phyloP scores from a whole-genome alignment of 2,888 invertebrate genomes.

The Schrankia costaestrigalis region DNA sequence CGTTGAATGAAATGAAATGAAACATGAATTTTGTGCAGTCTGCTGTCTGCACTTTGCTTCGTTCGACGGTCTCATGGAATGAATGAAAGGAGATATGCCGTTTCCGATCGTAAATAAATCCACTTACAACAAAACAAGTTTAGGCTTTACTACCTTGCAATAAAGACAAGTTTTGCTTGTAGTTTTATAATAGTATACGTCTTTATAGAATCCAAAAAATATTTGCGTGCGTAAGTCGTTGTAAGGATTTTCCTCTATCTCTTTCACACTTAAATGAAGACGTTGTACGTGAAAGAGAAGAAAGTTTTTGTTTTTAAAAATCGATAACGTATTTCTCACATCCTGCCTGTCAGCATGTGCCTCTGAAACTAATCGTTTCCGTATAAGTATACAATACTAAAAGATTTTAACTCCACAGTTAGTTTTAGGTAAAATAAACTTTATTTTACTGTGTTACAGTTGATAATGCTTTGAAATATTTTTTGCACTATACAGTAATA shows the following conservation, averaged over 20 bases:
- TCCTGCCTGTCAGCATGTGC: constrained; percentile 75
- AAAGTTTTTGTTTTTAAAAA: constrained; percentile 56
- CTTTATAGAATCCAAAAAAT: too few species aligned
- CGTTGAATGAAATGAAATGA: too few species aligned
- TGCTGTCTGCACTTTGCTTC: too few species aligned
- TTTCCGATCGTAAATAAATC: too few species aligned
- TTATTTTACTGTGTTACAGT: constrained; percentile 4
- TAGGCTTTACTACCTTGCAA: fast-evolving
- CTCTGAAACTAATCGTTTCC: constrained; percentile 77
- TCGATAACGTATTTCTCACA: constrained; percentile 71
- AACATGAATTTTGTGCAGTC: too few species aligned
- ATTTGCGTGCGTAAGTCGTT: too few species aligned
- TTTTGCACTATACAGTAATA: constrained; percentile 23
- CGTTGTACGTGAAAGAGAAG: constrained; percentile 28
- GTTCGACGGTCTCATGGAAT: constrained; percentile 21
- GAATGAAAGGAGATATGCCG: constrained; percentile 46
- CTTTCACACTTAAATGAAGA: constrained; percentile 22
- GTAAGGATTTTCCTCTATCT: constrained; percentile 19
- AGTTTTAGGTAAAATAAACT: constrained; percentile 10
- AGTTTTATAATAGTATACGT: too few species aligned
- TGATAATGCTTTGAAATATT: constrained; percentile 7
- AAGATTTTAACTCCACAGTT: constrained; percentile 30
- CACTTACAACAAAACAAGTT: constrained; percentile 8
- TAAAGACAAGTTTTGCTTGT: constrained; percentile 11
- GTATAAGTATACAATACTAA: constrained; percentile 28